These are phyloP conservation scores for Catocala nupta DNA, from an alignment of 2,888 invertebrate genomes.

Conservation along the genomic window DNA sequence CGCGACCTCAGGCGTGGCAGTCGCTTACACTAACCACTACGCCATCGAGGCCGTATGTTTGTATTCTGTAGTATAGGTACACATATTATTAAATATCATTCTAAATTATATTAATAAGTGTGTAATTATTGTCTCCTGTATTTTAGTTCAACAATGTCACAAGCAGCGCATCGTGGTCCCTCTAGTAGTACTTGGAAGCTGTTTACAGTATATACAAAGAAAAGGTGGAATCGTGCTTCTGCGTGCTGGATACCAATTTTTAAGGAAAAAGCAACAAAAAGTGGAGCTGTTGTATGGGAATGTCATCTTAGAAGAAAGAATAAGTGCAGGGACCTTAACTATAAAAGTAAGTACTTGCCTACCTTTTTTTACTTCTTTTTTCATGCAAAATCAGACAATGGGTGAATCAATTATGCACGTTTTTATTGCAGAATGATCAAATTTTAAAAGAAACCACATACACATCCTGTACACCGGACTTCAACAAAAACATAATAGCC, in stretches of 20 bases:
- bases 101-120: conserved; percentile 24
- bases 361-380: too few species aligned
- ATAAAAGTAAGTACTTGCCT: conserved; percentile 4
- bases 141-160: conserved; percentile 20
- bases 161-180: conserved; percentile 22
- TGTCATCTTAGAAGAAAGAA: conserved; percentile 23
- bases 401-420: too few species aligned
- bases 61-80: conserved; percentile 11
- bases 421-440: too few species aligned
- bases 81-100: conserved; percentile 20
- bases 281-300: conserved; percentile 14
- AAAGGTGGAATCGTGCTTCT: conserved; percentile 23
- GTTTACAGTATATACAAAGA: conserved; percentile 21
- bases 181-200: conserved; percentile 20
- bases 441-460: conserved; percentile 17
- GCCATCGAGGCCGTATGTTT: too few species aligned
- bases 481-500: conserved; percentile 14
- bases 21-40: too few species aligned
- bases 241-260: conserved; percentile 23
- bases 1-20: too few species aligned
- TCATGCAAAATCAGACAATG: too few species aligned
- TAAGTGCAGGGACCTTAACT: conserved; percentile 19
- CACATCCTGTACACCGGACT: conserved; percentile 10
- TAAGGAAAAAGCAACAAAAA: conserved; percentile 17
- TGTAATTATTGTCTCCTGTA: conserved; percentile 23